A percentile compares a stretch with the other conserved stretches of the same genome.
Evolutionary conservation across 2,888 invertebrate genomes (phyloP).

Genomic region (Mythimna ferrago): DNA sequence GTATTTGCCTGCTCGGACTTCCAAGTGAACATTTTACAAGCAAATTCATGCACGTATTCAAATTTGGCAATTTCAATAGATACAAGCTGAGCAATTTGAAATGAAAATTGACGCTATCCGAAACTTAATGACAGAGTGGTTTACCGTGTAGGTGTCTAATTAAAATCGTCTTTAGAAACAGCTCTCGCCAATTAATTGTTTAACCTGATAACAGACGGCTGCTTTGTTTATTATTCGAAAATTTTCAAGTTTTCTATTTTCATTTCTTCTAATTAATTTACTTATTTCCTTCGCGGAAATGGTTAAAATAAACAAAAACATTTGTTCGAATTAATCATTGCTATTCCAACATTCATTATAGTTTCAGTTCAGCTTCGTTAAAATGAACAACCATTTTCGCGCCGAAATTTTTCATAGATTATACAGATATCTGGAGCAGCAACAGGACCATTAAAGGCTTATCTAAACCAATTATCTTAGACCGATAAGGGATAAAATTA

Average conservation of each 20-base stretch:
- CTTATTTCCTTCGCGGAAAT: not conserved
- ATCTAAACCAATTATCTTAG: constrained; percentile 65
- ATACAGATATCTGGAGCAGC: constrained; percentile 51
- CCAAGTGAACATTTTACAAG: constrained; percentile 41
- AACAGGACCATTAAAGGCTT: constrained; percentile 56
- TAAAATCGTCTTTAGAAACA: constrained; percentile 29
- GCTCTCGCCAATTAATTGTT: not conserved
- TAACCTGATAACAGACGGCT: no score
- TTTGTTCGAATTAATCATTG: constrained; percentile 19
- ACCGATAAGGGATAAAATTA: constrained; percentile 64
- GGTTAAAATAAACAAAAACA: not conserved
- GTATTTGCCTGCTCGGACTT: constrained; percentile 30
- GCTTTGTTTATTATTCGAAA: not conserved
- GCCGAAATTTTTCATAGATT: constrained; percentile 47
- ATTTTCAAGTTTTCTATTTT: not conserved
- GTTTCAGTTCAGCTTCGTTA: not conserved
- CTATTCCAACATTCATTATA: constrained; percentile 15
- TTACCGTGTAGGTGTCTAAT: constrained; percentile 23
- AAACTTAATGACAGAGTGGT: constrained; percentile 39
- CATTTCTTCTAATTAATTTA: not conserved
- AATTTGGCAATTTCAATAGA: constrained; percentile 59
- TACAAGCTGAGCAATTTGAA: constrained; percentile 56
- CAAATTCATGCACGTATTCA: constrained; percentile 44
- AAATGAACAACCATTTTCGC: constrained; percentile 28
- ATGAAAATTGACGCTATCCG: constrained; percentile 49